Evolutionary conservation across 2,888 invertebrate genomes (phyloP), one percentile per base, ranked within the genome.

Genomic region (Orchesella flavescens): DNA sequence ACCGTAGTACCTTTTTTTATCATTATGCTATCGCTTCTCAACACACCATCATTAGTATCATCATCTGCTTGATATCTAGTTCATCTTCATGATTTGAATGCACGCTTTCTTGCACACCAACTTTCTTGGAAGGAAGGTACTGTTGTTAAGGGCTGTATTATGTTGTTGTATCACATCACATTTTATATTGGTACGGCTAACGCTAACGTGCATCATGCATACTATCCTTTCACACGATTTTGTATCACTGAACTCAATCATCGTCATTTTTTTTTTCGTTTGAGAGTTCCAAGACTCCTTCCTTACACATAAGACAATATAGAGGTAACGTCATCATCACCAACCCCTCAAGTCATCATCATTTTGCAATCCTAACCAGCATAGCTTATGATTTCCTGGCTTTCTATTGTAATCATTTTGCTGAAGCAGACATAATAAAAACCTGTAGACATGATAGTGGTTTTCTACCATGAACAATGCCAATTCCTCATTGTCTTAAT

Each of bases 91-190:
- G 75, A 68, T 75, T 53, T 77, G 19, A 76, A 53, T 68, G 68
- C 76, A 83, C 83, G 83, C 74, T 78, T 69, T 78, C 77, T 61
- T 68, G 83, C 77, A 59, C 78, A 78, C 46, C 68, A 61, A 68
- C 73, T 74, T 78, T 83, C 83, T 83, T 83, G 83, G 83, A 83
- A 78, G 53, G 78, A 77, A 72, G 55, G 43, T 15, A 53, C 23
- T 46, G 66, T 53, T n/a, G n/a, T n/a, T n/a, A 34, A 53, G 57
- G 72, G 59, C n/a, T 49, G 12, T 12, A 49, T 59, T 59, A 9
- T 57, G 21, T n/a, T n/a, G n/a, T n/a, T n/a, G n/a, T n/a, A n/a
- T n/a, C n/a, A 34, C 34, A 34, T 34, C 34, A 34, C 34, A 34
- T 34, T 34, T 2, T 7, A 34, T 34, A 34, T 34, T 34, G 34